Evolutionary conservation across 2,888 invertebrate genomes (phyloP).

Genomic region (Nebria brevicollis): DNA sequence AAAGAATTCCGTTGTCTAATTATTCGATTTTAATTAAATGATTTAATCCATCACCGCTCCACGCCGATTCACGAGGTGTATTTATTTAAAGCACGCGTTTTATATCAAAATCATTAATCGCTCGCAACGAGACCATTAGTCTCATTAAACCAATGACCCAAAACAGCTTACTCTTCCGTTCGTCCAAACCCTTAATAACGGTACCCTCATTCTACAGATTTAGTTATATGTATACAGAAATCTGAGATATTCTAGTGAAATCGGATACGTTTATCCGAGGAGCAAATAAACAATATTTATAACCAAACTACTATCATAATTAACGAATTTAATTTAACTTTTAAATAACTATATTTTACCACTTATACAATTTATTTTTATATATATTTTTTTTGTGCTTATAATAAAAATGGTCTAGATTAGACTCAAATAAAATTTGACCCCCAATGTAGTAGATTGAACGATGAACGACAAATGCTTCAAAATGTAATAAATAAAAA

Average conservation of each 20-base stretch:
- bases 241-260: neutral
- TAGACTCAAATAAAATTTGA: too few relatives aligned
- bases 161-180: neutral
- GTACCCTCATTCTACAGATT: neutral
- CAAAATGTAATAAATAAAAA: neutral
- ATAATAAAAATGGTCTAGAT: too few relatives aligned
- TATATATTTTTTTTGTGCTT: too few relatives aligned
- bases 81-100: neutral
- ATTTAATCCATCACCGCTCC: neutral
- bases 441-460: too few relatives aligned
- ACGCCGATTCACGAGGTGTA: neutral
- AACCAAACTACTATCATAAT: neutral
- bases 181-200: neutral
- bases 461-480: too few relatives aligned
- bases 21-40: neutral
- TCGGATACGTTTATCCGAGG: neutral
- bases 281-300: neutral
- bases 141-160: neutral
- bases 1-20: neutral
- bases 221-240: neutral
- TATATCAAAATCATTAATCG: neutral
- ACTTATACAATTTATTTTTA: too few relatives aligned
- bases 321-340: too few relatives aligned
- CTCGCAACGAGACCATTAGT: neutral
- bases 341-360: too few relatives aligned